Evolutionary conservation across 2,113 vertebrate genomes (phyloP), one percentile per base, ranked within the genome.

Genomic region (Sander vitreus): DNA sequence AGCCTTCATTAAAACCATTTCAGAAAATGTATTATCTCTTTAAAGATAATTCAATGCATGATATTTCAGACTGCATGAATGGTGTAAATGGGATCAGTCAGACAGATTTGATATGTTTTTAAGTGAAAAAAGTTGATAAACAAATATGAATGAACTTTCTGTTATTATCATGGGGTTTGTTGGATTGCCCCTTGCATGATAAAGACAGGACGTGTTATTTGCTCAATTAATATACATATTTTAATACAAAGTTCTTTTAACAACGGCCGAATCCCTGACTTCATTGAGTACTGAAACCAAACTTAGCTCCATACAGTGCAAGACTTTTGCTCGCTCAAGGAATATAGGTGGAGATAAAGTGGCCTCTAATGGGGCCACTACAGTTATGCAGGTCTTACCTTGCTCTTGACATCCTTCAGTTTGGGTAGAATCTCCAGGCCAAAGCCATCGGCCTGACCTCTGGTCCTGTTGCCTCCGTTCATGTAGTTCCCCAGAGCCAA

Each of bases 361-460:
- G 10, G 39, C 39, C 10, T 10, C 39, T 43, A 43, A 43, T 43
- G 10, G 19, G 60, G 16, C 30, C 7, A 7, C 36, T 27, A 4
- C 23, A 45, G 73, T 27, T 1, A n/a, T 25, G 16, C 11, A 18
- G 48, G n/a, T 0, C 74, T 95, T 93, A 98, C 98, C 92, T 95
- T 96, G 93, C 98, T 99, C 91, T 99, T 99, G 86, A 99, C 97
- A 23, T 99, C 98, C 89, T 99, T 99, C 65, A 99, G 96, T 88
- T 99, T 99, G 6, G 97, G 98, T 25, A 99, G 96, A 90, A 99
- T 99, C 93, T 99, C 98, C 86, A 99, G 94, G 55, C 95, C 96
- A 74, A 99, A 99, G 82, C 98, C 98, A 64, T 99, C 98, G 11
- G 98, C 98, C 93, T 99, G 98, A 39, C 98, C 98, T 88, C 98